Evolutionary conservation across 2,888 invertebrate genomes (phyloP).

Genomic region (Drosophila nr. fundita): DNA sequence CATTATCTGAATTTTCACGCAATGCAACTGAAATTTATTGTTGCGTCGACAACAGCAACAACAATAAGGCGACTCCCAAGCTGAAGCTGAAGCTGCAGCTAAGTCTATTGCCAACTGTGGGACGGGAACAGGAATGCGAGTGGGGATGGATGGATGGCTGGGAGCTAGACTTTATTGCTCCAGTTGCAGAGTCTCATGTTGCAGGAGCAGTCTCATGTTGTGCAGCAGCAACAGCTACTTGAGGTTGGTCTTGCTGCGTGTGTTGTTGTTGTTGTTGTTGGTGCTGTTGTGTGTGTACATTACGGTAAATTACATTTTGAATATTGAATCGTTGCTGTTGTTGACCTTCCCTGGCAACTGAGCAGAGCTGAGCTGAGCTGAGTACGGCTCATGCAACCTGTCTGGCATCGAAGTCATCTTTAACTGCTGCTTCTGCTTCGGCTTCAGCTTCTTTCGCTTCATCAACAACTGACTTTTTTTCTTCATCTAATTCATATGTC

Average conservation of each 20-base stretch:
- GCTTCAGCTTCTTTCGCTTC: not conserved
- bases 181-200: slow-evolving; percentile 65
- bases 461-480: not conserved
- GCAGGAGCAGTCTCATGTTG: slow-evolving; percentile 59
- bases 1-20: slow-evolving; percentile 67
- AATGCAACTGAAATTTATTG: slow-evolving; percentile 59
- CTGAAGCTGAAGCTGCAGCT: slow-evolving; percentile 15
- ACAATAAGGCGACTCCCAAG: slow-evolving; percentile 14
- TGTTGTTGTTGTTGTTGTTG: slow-evolving; percentile 10
- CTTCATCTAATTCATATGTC: not conserved
- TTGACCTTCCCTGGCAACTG: slow-evolving; percentile 55
- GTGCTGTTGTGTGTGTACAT: slow-evolving; percentile 56
- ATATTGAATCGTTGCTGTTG: slow-evolving; percentile 74
- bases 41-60: slow-evolving; percentile 24
- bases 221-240: slow-evolving; percentile 20
- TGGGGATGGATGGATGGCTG: slow-evolving; percentile 12
- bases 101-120: slow-evolving; percentile 29
- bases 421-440: not conserved
- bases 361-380: slow-evolving; percentile 9
- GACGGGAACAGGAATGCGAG: not conserved
- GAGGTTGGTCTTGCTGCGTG: slow-evolving; percentile 17
- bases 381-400: slow-evolving; percentile 30
- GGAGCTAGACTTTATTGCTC: slow-evolving; percentile 54
- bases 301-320: slow-evolving; percentile 80
- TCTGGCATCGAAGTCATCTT: slow-evolving; percentile 27